These are phyloP conservation scores for Pagetopsis macropterus DNA, from an alignment of 2,797 vertebrate genomes.

Conservation along the genomic window DNA sequence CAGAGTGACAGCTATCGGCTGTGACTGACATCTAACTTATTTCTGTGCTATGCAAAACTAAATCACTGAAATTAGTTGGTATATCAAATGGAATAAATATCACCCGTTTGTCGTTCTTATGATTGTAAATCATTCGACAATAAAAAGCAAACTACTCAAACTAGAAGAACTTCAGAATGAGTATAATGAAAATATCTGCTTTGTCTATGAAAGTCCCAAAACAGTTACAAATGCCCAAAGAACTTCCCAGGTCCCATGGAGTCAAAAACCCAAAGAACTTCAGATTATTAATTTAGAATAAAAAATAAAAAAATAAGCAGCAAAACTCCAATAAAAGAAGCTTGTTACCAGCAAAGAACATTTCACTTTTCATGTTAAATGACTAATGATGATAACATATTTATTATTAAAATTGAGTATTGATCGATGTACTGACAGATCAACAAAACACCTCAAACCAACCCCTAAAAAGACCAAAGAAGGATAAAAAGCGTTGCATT, in stretches of 20 bases:
- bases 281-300: no score
- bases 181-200: no score
- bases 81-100: background rate
- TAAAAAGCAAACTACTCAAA: background rate
- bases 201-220: background rate
- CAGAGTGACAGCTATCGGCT: background rate
- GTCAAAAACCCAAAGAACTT: no score
- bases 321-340: background rate
- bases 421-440: background rate
- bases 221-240: no score
- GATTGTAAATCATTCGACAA: background rate
- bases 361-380: no score
- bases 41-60: background rate
- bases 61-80: background rate
- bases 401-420: no score
- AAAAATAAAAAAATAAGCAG: background rate
- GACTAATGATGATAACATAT: no score
- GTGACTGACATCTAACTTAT: background rate
- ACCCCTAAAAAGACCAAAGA: background rate
- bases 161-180: background rate
- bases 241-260: background rate
- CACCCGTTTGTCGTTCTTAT: background rate
- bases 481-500: background rate
- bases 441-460: background rate
- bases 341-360: no score